Conservation (phyloP, 2,888 invertebrate species). For the Cantharis nigra region DNA sequence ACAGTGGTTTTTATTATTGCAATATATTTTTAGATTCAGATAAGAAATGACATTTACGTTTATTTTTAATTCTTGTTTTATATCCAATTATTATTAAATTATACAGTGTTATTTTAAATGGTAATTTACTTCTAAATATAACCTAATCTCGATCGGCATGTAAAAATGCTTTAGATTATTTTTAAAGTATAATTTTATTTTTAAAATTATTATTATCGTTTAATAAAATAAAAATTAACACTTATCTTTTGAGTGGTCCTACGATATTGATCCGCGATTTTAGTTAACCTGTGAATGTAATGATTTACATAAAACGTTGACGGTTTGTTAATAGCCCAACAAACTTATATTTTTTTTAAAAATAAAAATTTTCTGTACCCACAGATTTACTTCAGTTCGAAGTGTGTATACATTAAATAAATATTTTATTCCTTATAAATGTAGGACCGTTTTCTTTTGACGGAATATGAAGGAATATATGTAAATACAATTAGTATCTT, state of each 20-base stretch:
- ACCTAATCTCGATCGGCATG: background rate
- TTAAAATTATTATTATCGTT: background rate
- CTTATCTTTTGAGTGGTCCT: background rate
- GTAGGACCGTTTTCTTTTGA: background rate
- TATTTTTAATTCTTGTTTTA: background rate
- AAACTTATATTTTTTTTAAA: background rate
- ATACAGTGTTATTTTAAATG: background rate
- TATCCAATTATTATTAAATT: background rate
- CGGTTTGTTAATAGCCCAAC: background rate
- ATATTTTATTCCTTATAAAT: background rate
- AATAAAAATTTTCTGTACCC: background rate
- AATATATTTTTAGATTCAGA: background rate
- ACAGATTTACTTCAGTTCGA: background rate
- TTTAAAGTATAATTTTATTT: background rate
- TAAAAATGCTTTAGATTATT: background rate
- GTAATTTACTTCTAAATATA: background rate
- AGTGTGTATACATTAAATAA: background rate
- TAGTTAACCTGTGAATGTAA: background rate
- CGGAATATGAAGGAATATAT: background rate
- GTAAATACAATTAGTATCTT: constrained; percentile 10
- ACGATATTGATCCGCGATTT: background rate
- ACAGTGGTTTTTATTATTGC: background rate
- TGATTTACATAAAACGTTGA: background rate
- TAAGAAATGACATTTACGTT: background rate
- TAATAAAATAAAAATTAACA: background rate